Percentiles rank a stretch among this genome's conserved stretches.
phyloP scores from a whole-genome alignment of 2,113 vertebrate species.

The Archilochus colubris region DNA sequence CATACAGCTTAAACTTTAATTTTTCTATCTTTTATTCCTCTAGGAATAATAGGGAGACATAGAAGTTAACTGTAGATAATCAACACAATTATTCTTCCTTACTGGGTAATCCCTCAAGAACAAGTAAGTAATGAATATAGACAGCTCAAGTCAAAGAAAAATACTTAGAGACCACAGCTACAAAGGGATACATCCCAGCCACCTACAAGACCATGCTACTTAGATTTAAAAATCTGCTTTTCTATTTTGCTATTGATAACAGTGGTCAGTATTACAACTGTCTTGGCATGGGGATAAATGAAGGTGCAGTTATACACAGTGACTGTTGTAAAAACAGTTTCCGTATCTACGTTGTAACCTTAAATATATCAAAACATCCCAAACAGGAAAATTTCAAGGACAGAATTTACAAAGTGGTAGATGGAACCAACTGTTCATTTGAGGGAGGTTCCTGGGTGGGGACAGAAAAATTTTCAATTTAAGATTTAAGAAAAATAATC shows the following conservation, averaged over 20 bases:
- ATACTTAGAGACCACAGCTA: background rate
- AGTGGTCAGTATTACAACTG: background rate
- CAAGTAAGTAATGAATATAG: background rate
- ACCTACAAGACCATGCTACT: background rate
- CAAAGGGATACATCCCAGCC: background rate
- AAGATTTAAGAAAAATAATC: background rate
- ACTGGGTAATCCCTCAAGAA: background rate
- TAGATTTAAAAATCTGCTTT: background rate
- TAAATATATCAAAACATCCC: background rate
- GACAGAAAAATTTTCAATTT: background rate
- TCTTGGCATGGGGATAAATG: background rate
- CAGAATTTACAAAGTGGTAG: background rate
- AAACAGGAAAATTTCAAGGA: background rate
- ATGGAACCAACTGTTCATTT: background rate
- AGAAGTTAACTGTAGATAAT: background rate
- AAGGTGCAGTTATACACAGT: background rate
- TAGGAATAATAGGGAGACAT: background rate
- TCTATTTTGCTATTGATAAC: background rate
- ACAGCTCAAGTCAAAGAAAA: background rate
- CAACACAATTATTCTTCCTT: background rate
- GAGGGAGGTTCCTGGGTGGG: too few relatives aligned
- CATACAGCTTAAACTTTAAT: background rate
- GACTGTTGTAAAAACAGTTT: background rate
- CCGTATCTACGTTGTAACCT: background rate
- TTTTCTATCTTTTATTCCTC: background rate